These are phyloP conservation scores for Callithrix jacchus DNA, from an alignment of 2,113 vertebrate genomes.

Conservation along the genomic window DNA sequence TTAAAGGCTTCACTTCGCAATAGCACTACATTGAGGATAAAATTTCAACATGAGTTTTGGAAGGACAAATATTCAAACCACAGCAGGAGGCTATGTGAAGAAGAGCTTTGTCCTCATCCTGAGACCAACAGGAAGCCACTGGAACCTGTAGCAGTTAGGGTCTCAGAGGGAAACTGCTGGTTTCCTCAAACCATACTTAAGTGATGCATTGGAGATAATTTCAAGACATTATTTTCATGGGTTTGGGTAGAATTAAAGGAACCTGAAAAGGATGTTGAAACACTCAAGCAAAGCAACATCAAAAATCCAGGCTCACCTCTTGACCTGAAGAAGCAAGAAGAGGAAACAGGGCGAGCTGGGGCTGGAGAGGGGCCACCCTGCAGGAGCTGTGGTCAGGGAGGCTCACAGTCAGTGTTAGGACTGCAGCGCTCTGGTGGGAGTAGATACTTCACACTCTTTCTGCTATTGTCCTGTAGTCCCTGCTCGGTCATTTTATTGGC, in stretches of 20 bases:
- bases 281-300: neutral
- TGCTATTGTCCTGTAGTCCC: neutral
- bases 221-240: neutral
- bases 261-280: neutral
- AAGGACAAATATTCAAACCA: neutral
- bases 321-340: neutral
- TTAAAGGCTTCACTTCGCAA: no score
- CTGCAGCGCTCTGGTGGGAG: neutral
- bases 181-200: neutral
- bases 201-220: neutral
- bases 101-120: neutral
- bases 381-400: neutral
- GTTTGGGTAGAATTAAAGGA: neutral
- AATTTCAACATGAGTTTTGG: neutral
- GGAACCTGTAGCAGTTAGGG: neutral
- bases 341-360: neutral
- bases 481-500: neutral
- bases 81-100: neutral
- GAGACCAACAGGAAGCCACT: neutral
- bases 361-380: fast-evolving
- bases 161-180: neutral
- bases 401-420: neutral
- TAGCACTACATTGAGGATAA: neutral
- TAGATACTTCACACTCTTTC: neutral
- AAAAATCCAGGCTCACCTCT: neutral